phyloP scores from a whole-genome alignment of 2,888 invertebrate genomes.

The Andrena minutula region DNA sequence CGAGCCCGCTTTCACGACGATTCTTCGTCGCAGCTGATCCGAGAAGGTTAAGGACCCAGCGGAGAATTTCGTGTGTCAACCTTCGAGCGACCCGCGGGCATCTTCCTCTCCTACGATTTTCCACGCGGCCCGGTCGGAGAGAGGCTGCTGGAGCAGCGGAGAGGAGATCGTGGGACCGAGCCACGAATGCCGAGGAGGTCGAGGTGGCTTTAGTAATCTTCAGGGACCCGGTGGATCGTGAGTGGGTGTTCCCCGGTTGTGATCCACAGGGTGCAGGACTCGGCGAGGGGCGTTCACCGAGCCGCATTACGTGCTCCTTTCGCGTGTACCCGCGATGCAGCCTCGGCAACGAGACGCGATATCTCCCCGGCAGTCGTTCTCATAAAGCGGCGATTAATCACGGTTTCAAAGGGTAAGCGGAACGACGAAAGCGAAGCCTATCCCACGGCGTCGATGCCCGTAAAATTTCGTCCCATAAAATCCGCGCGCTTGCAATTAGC shows the following conservation, averaged over 20 bases:
- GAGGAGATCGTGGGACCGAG: constrained; percentile 78
- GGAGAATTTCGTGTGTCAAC: constrained; percentile 16
- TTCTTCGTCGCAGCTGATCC: background rate
- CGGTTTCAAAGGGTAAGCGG: constrained; percentile 60
- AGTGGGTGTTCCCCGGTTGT: constrained; percentile 76
- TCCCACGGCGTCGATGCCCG: constrained; percentile 54
- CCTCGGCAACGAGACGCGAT: constrained; percentile 25
- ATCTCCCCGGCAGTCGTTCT: constrained; percentile 52
- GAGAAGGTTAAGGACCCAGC: constrained; percentile 38
- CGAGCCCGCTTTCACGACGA: constrained; percentile 32
- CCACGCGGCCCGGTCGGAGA: constrained; percentile 8
- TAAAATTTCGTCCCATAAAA: constrained; percentile 32
- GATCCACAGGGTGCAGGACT: constrained; percentile 56
- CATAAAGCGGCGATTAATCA: constrained; percentile 65
- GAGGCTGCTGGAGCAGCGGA: constrained; percentile 13
- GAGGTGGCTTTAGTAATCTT: constrained; percentile 70
- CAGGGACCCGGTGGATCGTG: constrained; percentile 73
- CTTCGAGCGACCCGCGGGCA: background rate
- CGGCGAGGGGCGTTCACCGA: constrained; percentile 64
- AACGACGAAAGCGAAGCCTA: constrained; percentile 14
- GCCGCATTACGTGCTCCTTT: constrained; percentile 16
- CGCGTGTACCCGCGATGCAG: constrained; percentile 15
- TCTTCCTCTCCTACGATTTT: constrained; percentile 2
- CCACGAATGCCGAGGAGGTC: constrained; percentile 71
- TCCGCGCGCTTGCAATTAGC: background rate